Base-by-base conservation (phyloP, 2,888 invertebrate genomes). In the Amphiduros pacificus region DNA sequence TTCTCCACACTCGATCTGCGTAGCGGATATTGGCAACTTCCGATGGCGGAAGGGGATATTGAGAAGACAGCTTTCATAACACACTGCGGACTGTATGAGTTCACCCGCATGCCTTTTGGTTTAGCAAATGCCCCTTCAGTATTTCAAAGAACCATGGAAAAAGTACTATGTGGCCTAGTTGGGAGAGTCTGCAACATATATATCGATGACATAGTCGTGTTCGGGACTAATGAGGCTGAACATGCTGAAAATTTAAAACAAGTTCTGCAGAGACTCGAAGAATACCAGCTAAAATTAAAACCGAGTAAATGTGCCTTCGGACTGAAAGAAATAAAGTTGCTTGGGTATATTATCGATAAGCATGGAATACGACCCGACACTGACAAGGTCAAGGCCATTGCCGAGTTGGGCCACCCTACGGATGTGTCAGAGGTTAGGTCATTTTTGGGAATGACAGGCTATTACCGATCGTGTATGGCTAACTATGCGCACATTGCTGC, bases 121-220 rank as follows among this genome's bases (percentile, higher is more conserved):
- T 40, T 65, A 17, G 22, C 31, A n/a, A 60, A 65, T 61, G 58
- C 55, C 2, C 59, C 64, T 1, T 41, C 48, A 17, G 66, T 59
- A 3, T 65, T 65, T 55, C 36, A 60, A 49, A 20, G 64, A 17
- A 26, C 61, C 2, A 65, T 61, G 64, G 59, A 65, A 31, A 24
- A 17, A 17, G 60, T 48, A 3, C 50, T 41, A 5, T n/a, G 52
- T n/a, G 36, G 54, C 9, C 26, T 54, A 14, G 22, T 27, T 4
- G 26, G 49, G 48, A 58, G 51, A 48, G 40, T n/a, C n/a, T 48
- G 57, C 40, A 36, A 62, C 11, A n/a, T 62, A 26, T 65, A 68
- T 69, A 60, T 68, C 2, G 61, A 62, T 28, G 61, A 62, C 26
- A 27, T 62, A 4, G 32, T 61, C 6, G 40, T 52, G 9, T 40